Conservation (phyloP, 2,888 invertebrate genomes). For the Micropterix aruncella region DNA sequence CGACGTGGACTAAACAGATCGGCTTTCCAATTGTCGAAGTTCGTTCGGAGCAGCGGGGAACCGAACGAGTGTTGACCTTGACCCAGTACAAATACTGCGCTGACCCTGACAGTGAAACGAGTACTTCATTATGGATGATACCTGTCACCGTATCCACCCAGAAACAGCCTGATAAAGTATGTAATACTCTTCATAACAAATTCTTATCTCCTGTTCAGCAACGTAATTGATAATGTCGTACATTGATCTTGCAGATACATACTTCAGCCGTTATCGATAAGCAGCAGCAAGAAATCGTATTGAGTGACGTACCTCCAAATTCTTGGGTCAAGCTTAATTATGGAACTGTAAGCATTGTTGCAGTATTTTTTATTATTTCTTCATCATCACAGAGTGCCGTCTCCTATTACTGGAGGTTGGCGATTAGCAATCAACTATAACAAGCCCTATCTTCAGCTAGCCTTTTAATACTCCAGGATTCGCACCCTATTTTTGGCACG, state of each 20-base stretch:
- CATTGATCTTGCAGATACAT: too few species aligned
- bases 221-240: too few species aligned
- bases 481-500: too few species aligned
- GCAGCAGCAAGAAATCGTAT: conserved; percentile 47
- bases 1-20: conserved; percentile 92
- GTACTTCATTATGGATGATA: conserved; percentile 70
- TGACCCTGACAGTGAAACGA: conserved; percentile 51
- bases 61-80: conserved; percentile 53
- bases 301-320: conserved; percentile 52
- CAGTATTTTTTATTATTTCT: too few species aligned
- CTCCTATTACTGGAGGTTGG: too few species aligned
- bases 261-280: conserved; percentile 43
- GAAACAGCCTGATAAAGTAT: conserved; percentile 49
- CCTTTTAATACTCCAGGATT: too few species aligned
- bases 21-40: conserved; percentile 77
- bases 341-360: conserved; percentile 27
- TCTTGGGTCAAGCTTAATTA: conserved; percentile 87
- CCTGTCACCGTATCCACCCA: conserved; percentile 75
- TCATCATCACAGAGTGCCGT: too few species aligned
- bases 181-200: too few species aligned
- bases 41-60: conserved; percentile 43
- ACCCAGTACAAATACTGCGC: conserved; percentile 80
- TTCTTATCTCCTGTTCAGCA: too few species aligned
- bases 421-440: too few species aligned
- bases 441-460: too few species aligned